Percentiles rank a stretch among this genome's conserved stretches.
phyloP scores from a whole-genome alignment of 2,888 invertebrate species.

The Drosophila affinis region DNA sequence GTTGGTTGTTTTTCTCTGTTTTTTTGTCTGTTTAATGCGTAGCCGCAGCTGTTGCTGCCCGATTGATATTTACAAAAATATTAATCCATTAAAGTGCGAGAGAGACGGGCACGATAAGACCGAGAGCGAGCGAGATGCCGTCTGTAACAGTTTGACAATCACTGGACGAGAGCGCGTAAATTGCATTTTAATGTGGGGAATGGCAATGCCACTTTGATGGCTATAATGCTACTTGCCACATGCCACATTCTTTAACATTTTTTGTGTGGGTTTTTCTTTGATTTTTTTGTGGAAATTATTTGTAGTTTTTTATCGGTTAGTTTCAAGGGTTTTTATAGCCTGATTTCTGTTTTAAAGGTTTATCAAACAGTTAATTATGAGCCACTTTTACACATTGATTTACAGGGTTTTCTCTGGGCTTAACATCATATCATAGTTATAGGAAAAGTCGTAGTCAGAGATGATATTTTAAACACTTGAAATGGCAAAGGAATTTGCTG shows the following conservation, averaged over 20 bases:
- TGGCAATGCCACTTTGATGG: constrained; percentile 47
- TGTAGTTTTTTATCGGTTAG: background rate
- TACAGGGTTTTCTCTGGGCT: background rate
- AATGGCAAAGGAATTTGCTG: background rate
- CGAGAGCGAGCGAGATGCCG: background rate
- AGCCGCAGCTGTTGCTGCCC: constrained; percentile 25
- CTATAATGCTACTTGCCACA: constrained; percentile 20
- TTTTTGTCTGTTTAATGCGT: constrained; percentile 15
- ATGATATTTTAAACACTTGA: constrained; percentile 25
- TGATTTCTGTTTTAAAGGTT: constrained; percentile 7
- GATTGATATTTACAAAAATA: constrained; percentile 42
- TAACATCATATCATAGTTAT: background rate
- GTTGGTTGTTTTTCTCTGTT: background rate
- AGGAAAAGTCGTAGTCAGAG: background rate
- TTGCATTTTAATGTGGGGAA: constrained; percentile 72
- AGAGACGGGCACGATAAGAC: background rate
- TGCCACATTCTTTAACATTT: background rate
- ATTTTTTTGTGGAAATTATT: constrained; percentile 10
- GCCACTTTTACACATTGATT: constrained; percentile 22
- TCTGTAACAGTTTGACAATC: constrained; percentile 57
- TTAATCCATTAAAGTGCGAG: constrained; percentile 24
- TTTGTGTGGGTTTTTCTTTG: background rate
- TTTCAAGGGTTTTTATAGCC: background rate
- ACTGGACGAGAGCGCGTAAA: constrained; percentile 51
- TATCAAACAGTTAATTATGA: constrained; percentile 12